These are phyloP conservation scores for Pseudococcus longispinus DNA, from an alignment of 2,888 invertebrate species.

Conservation along the genomic window DNA sequence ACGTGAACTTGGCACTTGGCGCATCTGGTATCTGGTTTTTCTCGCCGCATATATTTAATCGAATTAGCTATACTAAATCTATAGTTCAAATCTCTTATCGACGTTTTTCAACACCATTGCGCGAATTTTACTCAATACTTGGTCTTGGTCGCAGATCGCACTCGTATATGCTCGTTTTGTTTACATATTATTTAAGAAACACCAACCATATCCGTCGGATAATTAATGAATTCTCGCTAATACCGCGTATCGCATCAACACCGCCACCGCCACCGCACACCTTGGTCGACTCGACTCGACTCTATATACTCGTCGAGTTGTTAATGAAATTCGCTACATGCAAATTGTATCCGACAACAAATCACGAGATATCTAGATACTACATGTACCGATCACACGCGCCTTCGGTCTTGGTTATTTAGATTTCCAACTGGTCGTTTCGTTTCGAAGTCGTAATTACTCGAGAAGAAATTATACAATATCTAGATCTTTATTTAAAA, in stretches of 20 bases:
- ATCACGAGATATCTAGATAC: neutral
- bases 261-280: neutral
- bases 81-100: neutral
- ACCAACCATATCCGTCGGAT: conserved; percentile 15
- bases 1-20: neutral
- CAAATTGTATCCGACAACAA: conserved; percentile 10
- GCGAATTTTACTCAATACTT: neutral
- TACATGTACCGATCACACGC: neutral
- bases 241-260: neutral
- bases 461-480: no score
- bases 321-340: conserved; percentile 20
- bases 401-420: neutral
- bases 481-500: no score
- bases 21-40: conserved; percentile 8
- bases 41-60: neutral
- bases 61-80: neutral
- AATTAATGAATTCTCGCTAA: conserved; percentile 9
- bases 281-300: neutral
- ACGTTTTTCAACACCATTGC: neutral
- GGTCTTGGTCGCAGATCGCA: neutral
- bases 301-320: neutral
- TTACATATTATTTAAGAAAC: conserved; percentile 10
- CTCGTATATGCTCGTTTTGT: neutral
- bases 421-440: neutral
- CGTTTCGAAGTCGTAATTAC: neutral